These are phyloP conservation scores for Sebastes reedi DNA, from an alignment of 2,797 vertebrate species.

Conservation along the genomic window DNA sequence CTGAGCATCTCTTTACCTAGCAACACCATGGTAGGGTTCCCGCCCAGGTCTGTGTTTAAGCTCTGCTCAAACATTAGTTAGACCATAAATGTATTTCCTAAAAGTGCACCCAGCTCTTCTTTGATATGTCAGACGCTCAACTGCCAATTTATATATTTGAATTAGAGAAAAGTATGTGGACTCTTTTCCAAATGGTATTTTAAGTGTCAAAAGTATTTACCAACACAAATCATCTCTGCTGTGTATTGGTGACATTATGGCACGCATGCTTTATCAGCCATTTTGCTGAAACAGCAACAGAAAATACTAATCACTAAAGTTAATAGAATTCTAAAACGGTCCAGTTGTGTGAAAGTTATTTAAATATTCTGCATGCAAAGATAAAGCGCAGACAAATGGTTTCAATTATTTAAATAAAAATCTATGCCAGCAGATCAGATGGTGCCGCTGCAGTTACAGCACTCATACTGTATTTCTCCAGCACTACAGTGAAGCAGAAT, in stretches of 20 bases:
- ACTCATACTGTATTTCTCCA: conserved; percentile 20
- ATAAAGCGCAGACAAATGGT: conserved; percentile 17
- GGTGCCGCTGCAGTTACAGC: neutral
- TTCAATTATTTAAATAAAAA: conserved; percentile 20
- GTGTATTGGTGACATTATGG: neutral
- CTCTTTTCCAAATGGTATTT: neutral
- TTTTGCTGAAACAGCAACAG: conserved; percentile 9
- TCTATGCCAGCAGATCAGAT: conserved; percentile 2
- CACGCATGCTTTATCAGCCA: neutral
- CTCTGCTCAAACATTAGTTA: neutral
- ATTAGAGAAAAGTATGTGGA: neutral
- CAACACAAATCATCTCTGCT: neutral
- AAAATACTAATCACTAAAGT: conserved; percentile 14
- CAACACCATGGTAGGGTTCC: too few species aligned
- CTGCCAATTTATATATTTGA: neutral
- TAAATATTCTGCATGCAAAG: conserved; percentile 6
- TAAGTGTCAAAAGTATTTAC: neutral
- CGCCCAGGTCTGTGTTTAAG: neutral
- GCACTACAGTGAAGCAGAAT: conserved; percentile 18
- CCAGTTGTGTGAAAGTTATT: conserved; percentile 7
- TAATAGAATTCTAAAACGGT: conserved; percentile 13
- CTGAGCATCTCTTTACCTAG: too few species aligned
- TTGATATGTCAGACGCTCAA: neutral
- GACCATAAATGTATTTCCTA: neutral
- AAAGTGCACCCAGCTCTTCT: neutral